Evolutionary conservation across 2,113 vertebrate species (phyloP).

Genomic region (Festucalex cinctus): DNA sequence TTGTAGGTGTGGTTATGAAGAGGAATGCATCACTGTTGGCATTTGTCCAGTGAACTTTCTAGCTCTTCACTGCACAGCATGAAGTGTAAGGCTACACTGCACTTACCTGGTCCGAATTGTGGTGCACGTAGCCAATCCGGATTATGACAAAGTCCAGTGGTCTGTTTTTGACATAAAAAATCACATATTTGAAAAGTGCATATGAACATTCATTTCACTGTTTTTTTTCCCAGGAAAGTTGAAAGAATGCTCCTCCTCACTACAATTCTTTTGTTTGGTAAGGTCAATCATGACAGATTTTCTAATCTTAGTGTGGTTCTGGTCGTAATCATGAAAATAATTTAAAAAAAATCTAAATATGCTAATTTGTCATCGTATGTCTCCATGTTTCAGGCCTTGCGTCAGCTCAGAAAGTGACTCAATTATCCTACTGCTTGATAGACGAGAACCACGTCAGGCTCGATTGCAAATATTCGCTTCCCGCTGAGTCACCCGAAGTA

Average conservation of each 20-base stretch:
- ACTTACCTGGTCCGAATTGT: not conserved
- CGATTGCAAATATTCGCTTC: constrained; percentile 60
- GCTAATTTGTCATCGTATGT: not conserved
- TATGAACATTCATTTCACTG: not conserved
- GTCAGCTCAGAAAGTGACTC: constrained; percentile 58
- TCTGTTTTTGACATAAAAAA: not conserved
- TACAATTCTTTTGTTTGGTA: constrained; percentile 65
- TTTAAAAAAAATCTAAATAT: not conserved
- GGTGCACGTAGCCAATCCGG: constrained; percentile 27
- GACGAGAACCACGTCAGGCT: constrained; percentile 60
- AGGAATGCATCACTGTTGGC: constrained; percentile 51
- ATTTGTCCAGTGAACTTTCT: constrained; percentile 49
- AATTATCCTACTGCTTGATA: constrained; percentile 58
- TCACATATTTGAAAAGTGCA: not conserved
- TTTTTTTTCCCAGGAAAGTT: constrained; percentile 26
- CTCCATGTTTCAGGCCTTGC: constrained; percentile 54
- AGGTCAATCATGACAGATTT: constrained; percentile 14
- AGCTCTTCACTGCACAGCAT: constrained; percentile 30
- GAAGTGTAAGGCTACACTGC: constrained; percentile 19
- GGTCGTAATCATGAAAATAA: not conserved
- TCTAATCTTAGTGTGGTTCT: not conserved
- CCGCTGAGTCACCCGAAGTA: constrained; percentile 28
- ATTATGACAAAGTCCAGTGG: constrained; percentile 8
- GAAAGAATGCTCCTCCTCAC: constrained; percentile 58
- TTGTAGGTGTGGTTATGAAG: constrained; percentile 12